Conservation (phyloP, 2,888 invertebrate species). For the Drosophila subsilvestris region DNA sequence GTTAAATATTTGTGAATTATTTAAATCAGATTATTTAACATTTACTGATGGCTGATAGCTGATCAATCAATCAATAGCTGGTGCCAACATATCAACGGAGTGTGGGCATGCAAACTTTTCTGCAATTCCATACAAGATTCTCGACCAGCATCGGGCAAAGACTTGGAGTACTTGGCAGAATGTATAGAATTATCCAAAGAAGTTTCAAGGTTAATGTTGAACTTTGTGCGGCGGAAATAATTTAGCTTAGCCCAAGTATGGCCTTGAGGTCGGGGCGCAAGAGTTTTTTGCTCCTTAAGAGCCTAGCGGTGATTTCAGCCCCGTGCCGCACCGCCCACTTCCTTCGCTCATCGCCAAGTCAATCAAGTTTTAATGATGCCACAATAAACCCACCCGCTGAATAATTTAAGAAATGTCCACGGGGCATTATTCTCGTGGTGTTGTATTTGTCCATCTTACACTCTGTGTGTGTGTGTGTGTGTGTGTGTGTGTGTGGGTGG, state of each 20-base stretch:
- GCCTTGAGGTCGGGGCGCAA: constrained; percentile 24
- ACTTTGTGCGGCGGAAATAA: constrained; percentile 39
- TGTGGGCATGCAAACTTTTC: constrained; percentile 4
- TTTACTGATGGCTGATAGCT: too few species aligned
- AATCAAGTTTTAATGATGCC: constrained; percentile 76
- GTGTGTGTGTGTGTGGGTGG: constrained; percentile 21
- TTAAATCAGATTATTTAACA: too few species aligned
- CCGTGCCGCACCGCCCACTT: constrained; percentile 3
- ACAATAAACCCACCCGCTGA: constrained; percentile 50
- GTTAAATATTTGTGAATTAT: too few species aligned
- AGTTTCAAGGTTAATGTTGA: constrained; percentile 27
- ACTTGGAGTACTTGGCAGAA: constrained; percentile 10
- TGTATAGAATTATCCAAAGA: constrained; percentile 13
- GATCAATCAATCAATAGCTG: too few species aligned
- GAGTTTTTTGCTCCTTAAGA: constrained; percentile 16
- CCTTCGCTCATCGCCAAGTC: constrained; percentile 54
- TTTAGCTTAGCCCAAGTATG: constrained; percentile 5
- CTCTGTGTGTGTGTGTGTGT: constrained; percentile 8
- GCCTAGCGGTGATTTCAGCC: constrained; percentile 5
- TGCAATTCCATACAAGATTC: constrained; percentile 18
- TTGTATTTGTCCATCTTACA: constrained; percentile 14
- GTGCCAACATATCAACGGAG: too few species aligned
- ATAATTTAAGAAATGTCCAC: constrained; percentile 71
- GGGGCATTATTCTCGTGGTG: constrained; percentile 48
- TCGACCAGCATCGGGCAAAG: constrained; percentile 25